Evolutionary conservation across 2,888 invertebrate genomes (phyloP).

Genomic region (Pediacus dermestoides): DNA sequence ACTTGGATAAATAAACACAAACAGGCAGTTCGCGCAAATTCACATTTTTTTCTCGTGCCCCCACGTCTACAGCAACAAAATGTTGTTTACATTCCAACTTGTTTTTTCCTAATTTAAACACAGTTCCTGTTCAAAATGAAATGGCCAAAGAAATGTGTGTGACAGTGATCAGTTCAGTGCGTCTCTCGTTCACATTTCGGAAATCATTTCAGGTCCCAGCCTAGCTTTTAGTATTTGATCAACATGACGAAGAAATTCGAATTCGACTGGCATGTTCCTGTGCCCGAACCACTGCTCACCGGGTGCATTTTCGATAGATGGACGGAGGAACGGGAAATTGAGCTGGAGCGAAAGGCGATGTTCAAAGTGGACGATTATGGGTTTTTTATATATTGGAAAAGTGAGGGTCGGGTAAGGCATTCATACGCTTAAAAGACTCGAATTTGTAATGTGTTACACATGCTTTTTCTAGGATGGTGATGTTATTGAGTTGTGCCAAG

Average conservation of each 20-base stretch:
- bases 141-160: conserved; percentile 8
- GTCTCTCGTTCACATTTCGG: conserved; percentile 8
- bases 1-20: too few species aligned
- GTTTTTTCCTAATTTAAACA: too few species aligned
- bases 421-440: not conserved
- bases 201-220: too few species aligned
- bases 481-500: conserved; percentile 97
- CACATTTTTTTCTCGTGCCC: too few species aligned
- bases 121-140: conserved; percentile 13
- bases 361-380: conserved; percentile 97
- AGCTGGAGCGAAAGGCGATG: conserved; percentile 79
- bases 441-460: not conserved
- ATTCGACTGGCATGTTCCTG: conserved; percentile 96
- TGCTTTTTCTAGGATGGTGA: conserved; percentile 82
- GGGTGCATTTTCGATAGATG: conserved; percentile 95
- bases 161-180: conserved; percentile 12
- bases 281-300: conserved; percentile 79
- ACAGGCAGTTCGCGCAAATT: too few species aligned
- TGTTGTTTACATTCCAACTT: too few species aligned
- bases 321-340: conserved; percentile 96
- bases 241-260: conserved; percentile 97
- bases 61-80: too few species aligned
- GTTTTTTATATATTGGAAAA: conserved; percentile 98
- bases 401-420: conserved; percentile 78
- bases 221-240: too few species aligned